Conservation (phyloP, 2,113 vertebrate species). For the Nansenia antarctica region DNA sequence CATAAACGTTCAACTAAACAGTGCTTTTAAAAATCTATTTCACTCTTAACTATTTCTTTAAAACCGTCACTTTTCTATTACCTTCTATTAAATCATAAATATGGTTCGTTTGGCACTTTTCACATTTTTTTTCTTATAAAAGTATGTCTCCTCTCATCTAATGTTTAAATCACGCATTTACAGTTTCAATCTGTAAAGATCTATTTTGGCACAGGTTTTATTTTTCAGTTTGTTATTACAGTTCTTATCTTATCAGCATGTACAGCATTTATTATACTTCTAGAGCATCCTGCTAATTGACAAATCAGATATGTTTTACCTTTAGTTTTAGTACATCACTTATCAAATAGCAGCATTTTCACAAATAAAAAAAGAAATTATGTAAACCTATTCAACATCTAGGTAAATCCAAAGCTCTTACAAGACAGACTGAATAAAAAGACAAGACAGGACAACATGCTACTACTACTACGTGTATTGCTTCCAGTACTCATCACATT, state of each 20-base stretch:
- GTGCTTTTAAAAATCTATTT: constrained; percentile 52
- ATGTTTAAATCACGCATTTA: constrained; percentile 70
- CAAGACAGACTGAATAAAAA: constrained; percentile 69
- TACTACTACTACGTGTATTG: constrained; percentile 74
- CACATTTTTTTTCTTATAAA: constrained; percentile 79
- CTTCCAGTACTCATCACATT: constrained; percentile 83
- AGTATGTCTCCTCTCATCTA: constrained; percentile 74
- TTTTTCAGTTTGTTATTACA: constrained; percentile 69
- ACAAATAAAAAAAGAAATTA: constrained; percentile 69
- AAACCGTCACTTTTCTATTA: constrained; percentile 39
- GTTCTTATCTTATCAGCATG: constrained; percentile 66
- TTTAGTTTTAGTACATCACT: constrained; percentile 72
- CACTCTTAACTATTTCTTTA: constrained; percentile 50
- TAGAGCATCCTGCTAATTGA: constrained; percentile 74
- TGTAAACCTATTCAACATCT: constrained; percentile 76
- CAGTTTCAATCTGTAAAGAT: constrained; percentile 65
- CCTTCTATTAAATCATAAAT: constrained; percentile 67
- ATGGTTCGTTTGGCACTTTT: constrained; percentile 84
- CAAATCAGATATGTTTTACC: constrained; percentile 77
- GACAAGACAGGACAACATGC: constrained; percentile 76
- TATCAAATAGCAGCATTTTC: constrained; percentile 83
- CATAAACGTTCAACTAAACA: constrained; percentile 58
- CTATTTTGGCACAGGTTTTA: constrained; percentile 81
- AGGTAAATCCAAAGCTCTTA: constrained; percentile 74
- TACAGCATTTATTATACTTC: constrained; percentile 67